These are phyloP conservation scores for Alauda arvensis DNA, from an alignment of 2,797 vertebrate species.

Conservation along the genomic window DNA sequence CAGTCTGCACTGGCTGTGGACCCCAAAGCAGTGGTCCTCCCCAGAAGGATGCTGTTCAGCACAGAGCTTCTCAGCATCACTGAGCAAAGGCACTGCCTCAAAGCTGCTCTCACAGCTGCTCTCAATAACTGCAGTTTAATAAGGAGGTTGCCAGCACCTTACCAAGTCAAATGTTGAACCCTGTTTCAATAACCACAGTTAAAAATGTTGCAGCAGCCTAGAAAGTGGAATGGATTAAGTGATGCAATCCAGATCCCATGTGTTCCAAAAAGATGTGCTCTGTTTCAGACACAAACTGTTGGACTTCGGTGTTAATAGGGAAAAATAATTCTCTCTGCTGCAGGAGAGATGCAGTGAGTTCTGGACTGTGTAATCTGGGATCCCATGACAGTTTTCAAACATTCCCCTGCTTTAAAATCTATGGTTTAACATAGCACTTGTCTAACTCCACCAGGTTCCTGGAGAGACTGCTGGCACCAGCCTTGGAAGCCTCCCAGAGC, in stretches of 20 bases:
- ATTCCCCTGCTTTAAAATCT: not conserved
- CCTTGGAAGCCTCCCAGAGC: not conserved
- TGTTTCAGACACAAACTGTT: not conserved
- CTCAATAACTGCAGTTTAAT: not conserved
- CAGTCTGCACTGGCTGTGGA: not conserved
- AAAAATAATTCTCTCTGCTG: not conserved
- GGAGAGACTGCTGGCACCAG: not conserved
- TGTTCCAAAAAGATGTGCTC: not conserved
- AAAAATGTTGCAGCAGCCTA: not conserved
- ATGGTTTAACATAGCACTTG: not conserved
- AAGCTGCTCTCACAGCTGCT: not conserved
- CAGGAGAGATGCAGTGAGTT: not conserved
- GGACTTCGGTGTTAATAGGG: not conserved
- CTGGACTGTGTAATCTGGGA: not conserved
- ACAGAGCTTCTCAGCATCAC: not conserved
- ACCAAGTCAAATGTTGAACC: not conserved
- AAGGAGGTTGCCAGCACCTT: not conserved
- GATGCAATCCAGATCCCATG: not conserved
- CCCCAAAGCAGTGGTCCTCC: rapidly evolving
- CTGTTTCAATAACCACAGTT: not conserved
- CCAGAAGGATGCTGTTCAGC: not conserved
- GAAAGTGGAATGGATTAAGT: not conserved
- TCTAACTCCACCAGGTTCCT: not conserved
- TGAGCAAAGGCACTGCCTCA: not conserved
- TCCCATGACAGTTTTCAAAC: not conserved